phyloP scores from a whole-genome alignment of 2,113 vertebrate genomes.

The Tringa solitaria region DNA sequence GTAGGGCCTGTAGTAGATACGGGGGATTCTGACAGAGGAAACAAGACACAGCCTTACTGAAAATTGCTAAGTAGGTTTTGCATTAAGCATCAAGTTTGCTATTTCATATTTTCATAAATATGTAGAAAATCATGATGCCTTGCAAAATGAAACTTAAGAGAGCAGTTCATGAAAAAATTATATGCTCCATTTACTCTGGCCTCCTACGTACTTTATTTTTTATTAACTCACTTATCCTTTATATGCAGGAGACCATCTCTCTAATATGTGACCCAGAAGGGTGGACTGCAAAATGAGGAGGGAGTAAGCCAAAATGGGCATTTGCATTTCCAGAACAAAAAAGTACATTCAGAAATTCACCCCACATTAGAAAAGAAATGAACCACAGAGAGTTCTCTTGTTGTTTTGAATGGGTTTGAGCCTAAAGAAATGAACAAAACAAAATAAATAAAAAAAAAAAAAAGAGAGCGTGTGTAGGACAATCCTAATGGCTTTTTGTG shows the following conservation, averaged over 20 bases:
- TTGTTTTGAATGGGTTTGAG: not conserved
- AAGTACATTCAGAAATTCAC: not conserved
- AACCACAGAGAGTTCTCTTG: not conserved
- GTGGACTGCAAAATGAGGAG: not conserved
- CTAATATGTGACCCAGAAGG: not conserved
- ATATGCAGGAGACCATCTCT: slow-evolving; percentile 2
- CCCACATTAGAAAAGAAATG: slow-evolving; percentile 3
- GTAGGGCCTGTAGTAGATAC: not conserved
- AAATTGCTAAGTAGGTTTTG: slow-evolving; percentile 1
- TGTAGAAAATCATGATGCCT: slow-evolving; percentile 40
- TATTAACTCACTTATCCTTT: slow-evolving; percentile 59
- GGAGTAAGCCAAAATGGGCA: not conserved
- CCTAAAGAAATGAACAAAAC: not conserved
- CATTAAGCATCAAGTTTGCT: not conserved
- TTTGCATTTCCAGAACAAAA: not conserved
- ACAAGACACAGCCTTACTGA: not conserved
- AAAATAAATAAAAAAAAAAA: too few species aligned
- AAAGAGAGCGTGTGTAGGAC: too few species aligned
- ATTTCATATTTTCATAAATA: slow-evolving; percentile 57
- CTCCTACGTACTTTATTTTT: slow-evolving; percentile 55
- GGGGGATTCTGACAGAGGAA: not conserved
- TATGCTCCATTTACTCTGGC: slow-evolving; percentile 57
- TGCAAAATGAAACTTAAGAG: slow-evolving; percentile 64
- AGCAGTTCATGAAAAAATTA: slow-evolving; percentile 64
- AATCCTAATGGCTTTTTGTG: not conserved